A percentile compares a stretch with the other conserved stretches of the same genome.
These are phyloP conservation scores for Hyphantria cunea DNA, from an alignment of 1,140 invertebrate species.

Conservation along the genomic window DNA sequence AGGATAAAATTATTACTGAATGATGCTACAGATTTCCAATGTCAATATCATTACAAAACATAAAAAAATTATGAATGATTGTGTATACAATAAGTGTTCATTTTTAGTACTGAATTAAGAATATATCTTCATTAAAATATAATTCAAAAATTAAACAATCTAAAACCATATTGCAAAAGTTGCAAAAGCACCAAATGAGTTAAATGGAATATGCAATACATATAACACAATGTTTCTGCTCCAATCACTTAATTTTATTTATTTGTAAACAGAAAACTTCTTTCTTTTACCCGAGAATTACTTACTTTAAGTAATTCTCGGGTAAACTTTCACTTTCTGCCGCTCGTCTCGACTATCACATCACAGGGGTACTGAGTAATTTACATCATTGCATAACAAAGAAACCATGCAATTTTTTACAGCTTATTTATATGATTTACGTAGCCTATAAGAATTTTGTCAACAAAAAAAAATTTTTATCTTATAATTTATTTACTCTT, in stretches of 20 bases:
- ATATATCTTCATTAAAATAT: too few species aligned
- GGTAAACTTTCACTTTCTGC: slow-evolving; percentile 34
- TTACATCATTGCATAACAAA: slow-evolving; percentile 23
- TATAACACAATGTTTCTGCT: background rate
- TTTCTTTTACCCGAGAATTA: too few species aligned
- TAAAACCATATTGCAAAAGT: too few species aligned
- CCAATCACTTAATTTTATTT: background rate
- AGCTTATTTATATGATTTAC: background rate
- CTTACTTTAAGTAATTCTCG: slow-evolving; percentile 19
- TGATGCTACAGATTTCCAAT: background rate
- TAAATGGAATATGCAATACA: background rate
- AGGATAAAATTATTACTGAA: background rate
- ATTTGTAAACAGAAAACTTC: slow-evolving; percentile 8
- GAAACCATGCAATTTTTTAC: slow-evolving; percentile 1
- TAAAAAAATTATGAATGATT: too few species aligned
- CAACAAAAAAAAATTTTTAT: too few species aligned
- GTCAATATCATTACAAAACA: too few species aligned
- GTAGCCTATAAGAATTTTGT: background rate
- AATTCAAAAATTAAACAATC: too few species aligned
- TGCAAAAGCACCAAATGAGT: too few species aligned
- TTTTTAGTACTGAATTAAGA: too few species aligned
- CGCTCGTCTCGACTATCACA: slow-evolving; percentile 7
- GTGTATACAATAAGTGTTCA: too few species aligned
- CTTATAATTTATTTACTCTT: too few species aligned
- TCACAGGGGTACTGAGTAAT: slow-evolving; percentile 15